Evolutionary conservation across 2,113 vertebrate species (phyloP).

Genomic region (Girardinichthys multiradiatus): DNA sequence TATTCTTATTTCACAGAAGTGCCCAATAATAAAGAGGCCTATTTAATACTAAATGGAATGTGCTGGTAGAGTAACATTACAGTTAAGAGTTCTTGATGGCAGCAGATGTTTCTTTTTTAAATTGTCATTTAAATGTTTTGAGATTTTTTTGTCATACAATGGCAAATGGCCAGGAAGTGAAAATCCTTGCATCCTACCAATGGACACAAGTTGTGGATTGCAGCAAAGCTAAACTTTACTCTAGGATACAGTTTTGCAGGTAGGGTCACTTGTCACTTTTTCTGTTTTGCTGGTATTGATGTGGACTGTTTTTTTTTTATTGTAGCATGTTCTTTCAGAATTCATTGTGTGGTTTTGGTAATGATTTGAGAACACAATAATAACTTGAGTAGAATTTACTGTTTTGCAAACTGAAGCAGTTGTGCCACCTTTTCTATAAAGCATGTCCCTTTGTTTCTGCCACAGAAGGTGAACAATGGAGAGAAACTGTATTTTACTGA

Average conservation of each 20-base stretch:
- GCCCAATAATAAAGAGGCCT: no score
- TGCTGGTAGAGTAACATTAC: no score
- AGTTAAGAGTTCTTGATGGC: no score
- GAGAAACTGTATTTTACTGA: neutral
- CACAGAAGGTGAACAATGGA: neutral
- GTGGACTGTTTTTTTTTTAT: neutral
- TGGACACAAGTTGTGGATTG: neutral
- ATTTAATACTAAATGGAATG: no score
- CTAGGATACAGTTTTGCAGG: neutral
- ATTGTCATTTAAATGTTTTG: no score
- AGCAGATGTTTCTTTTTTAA: no score
- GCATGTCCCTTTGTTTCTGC: neutral
- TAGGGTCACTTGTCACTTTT: neutral
- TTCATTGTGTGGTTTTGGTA: neutral
- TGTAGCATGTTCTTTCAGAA: neutral
- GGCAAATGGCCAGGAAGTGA: no score
- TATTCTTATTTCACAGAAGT: no score
- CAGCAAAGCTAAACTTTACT: neutral
- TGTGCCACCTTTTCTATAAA: neutral
- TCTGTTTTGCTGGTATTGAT: neutral
- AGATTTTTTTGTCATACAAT: no score
- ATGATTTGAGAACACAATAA: neutral
- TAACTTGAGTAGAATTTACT: neutral
- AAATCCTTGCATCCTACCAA: no score
- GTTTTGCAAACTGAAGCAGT: neutral